Evolutionary conservation across 1,140 invertebrate genomes (phyloP), one percentile per base, ranked within the genome.

Genomic region (Lordiphosa mommai): DNA sequence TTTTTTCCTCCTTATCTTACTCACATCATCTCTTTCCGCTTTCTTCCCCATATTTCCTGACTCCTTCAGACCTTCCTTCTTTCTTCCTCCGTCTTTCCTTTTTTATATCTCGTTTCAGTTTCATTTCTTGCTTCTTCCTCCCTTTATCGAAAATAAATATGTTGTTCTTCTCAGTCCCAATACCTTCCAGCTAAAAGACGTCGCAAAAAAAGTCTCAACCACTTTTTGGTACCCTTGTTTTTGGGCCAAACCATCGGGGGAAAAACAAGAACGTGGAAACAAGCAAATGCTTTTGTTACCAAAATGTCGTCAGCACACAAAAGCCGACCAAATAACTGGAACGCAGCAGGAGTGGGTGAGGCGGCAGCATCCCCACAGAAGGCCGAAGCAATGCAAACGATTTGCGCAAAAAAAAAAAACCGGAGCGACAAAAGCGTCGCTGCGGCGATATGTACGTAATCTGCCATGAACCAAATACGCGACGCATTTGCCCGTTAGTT

Each of bases 401-500:
- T 79, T 80, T 79, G 69, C 59, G 20, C 20, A 23, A 79, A 79
- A n/a, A n/a, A n/a, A n/a, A n/a, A n/a, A n/a, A 80, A 70, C 59
- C 70, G 74, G 73, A 64, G 73, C 5, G 17, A 43, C 27, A 43
- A 12, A 43, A 9, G 16, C 10, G 8, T 8, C 14, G 2, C 8
- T 8, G 16, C 3, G 13, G 3, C 20, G 4, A 43, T 12, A 43
- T 69, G 69, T 73, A 80, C 70, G 76, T 70, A 79, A 80, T 80
- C 76, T 80, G 76, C 73, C 76, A 82, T 82, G 74, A 79, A 70
- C 73, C 73, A 79, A 79, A 79, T 79, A 73, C 69, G 74, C 32
- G 70, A 65, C 46, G 53, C 53, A 34, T 63, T 36, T 44, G 32
- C 55, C 46, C 59, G 20, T 13, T 40, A 16, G 41, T 20, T 44